phyloP scores from a whole-genome alignment of 2,113 vertebrate genomes.

The Gymnogyps californianus region DNA sequence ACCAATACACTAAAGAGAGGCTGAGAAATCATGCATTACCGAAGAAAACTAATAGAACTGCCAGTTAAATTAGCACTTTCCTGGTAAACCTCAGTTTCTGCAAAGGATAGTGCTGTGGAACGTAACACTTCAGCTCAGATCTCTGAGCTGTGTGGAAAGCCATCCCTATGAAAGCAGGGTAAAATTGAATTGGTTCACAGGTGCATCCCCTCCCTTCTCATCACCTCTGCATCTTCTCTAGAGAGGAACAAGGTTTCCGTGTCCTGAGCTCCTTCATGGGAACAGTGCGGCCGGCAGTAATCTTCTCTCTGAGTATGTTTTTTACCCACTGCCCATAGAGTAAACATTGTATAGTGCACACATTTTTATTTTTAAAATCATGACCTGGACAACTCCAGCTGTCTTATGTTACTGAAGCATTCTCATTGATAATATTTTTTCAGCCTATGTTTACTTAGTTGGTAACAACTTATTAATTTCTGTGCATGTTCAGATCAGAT shows the following conservation, averaged over 20 bases:
- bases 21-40: background rate
- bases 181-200: background rate
- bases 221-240: background rate
- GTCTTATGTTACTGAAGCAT: background rate
- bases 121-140: background rate
- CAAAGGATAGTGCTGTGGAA: background rate
- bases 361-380: background rate
- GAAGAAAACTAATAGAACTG: background rate
- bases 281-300: background rate
- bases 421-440: background rate
- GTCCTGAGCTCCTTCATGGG: background rate
- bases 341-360: background rate
- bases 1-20: background rate
- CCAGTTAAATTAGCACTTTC: background rate
- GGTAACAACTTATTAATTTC: background rate
- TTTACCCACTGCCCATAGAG: background rate
- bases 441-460: background rate
- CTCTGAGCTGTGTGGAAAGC: background rate
- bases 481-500: background rate
- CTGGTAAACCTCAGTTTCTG: background rate
- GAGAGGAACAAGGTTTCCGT: background rate
- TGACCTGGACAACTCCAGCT: background rate
- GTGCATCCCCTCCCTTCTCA: background rate
- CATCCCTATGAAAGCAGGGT: background rate
- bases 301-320: background rate